These are phyloP conservation scores for Sesia apiformis DNA, from an alignment of 2,888 invertebrate species.

Conservation along the genomic window DNA sequence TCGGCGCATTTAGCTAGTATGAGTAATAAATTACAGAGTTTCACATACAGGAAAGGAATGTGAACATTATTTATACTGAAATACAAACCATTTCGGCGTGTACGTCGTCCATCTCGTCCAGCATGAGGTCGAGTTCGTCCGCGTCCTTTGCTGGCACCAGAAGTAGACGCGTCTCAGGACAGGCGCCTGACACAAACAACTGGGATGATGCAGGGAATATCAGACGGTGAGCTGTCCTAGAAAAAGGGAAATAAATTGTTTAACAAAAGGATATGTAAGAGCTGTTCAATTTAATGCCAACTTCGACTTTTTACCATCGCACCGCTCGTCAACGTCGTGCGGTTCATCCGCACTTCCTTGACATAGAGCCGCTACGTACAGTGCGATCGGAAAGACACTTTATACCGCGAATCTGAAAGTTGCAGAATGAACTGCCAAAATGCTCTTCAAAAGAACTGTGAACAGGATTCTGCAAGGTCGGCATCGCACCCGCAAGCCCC, in stretches of 20 bases:
- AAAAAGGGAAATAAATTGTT: neutral
- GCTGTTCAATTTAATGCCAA: neutral
- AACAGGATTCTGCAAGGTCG: no score
- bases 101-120: constrained; percentile 55
- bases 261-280: neutral
- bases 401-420: no score
- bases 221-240: constrained; percentile 58
- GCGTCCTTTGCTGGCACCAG: constrained; percentile 59
- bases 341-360: no score
- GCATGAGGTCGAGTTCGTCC: constrained; percentile 65
- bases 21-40: neutral
- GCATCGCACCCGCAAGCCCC: no score
- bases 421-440: no score
- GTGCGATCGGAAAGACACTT: no score
- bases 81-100: constrained; percentile 53
- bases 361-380: no score
- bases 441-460: no score
- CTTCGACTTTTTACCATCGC: neutral
- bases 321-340: no score
- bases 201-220: constrained; percentile 58
- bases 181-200: constrained; percentile 36
- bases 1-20: neutral
- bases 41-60: neutral
- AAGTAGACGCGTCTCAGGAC: constrained; percentile 57
- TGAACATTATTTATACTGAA: no score